Percentiles rank a stretch among this genome's conserved stretches.
phyloP scores from a whole-genome alignment of 2,797 vertebrate genomes.

The Sebastes glaucus region DNA sequence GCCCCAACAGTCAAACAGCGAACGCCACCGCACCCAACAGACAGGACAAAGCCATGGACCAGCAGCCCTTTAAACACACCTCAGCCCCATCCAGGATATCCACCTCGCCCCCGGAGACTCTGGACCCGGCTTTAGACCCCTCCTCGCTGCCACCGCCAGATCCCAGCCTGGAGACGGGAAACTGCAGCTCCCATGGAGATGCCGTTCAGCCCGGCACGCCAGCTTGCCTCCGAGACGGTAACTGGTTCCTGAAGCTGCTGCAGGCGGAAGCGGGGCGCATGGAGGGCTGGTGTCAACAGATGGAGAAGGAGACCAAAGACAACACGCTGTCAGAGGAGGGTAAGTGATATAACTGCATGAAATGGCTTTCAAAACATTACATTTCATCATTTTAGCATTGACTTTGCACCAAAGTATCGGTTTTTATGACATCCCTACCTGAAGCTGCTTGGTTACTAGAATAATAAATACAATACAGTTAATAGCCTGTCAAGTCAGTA shows the following conservation, averaged over 20 bases:
- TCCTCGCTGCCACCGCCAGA: constrained; percentile 96
- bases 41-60: constrained; percentile 77
- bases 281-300: constrained; percentile 99
- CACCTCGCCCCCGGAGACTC: constrained; percentile 87
- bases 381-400: too few relatives aligned
- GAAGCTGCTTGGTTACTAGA: background rate
- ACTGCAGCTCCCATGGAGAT: constrained; percentile 85
- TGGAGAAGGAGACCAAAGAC: constrained; percentile 99
- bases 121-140: constrained; percentile 94
- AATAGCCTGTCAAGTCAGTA: constrained; percentile 4
- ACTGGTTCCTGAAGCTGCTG: constrained; percentile 98
- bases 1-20: constrained; percentile 78
- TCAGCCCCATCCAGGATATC: constrained; percentile 83
- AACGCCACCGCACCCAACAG: constrained; percentile 73
- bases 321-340: constrained; percentile 97
- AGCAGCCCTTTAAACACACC: constrained; percentile 78
- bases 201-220: constrained; percentile 68
- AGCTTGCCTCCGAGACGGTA: constrained; percentile 91
- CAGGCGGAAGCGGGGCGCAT: constrained; percentile 95
- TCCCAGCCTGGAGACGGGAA: constrained; percentile 92
- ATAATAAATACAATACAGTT: background rate
- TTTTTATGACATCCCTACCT: background rate
- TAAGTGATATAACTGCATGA: constrained; percentile 67
- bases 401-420: too few relatives aligned
- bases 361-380: background rate